Conservation (phyloP, 2,888 invertebrate species). For the Andrena fulva region DNA sequence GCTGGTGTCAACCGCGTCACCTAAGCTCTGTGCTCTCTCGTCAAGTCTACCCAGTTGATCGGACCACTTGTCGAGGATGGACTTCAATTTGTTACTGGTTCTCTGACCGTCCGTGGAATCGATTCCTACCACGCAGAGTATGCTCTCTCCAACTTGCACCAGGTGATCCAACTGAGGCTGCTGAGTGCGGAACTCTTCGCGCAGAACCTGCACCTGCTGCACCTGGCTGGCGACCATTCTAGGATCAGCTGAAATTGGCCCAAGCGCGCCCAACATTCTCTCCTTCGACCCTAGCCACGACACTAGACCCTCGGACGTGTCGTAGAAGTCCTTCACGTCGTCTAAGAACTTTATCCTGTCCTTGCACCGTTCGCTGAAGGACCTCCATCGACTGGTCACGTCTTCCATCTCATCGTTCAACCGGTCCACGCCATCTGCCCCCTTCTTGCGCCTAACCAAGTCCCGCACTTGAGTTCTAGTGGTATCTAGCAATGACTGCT, state of each 20-base stretch:
- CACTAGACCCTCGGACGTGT: constrained; percentile 93
- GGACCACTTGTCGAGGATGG: constrained; percentile 92
- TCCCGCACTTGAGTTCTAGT: constrained; percentile 96
- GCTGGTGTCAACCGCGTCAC: constrained; percentile 96
- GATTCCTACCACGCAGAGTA: constrained; percentile 87
- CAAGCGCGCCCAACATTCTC: constrained; percentile 97
- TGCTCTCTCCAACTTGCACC: constrained; percentile 92
- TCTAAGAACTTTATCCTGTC: constrained; percentile 91
- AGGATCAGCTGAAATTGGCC: constrained; percentile 98
- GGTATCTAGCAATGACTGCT: constrained; percentile 95
- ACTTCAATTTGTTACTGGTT: constrained; percentile 90
- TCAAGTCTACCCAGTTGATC: constrained; percentile 92
- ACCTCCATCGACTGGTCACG: constrained; percentile 93
- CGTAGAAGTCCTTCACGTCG: constrained; percentile 96
- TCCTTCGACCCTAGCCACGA: constrained; percentile 97
- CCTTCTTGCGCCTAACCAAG: constrained; percentile 93
- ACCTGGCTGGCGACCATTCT: constrained; percentile 98
- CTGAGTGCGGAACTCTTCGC: constrained; percentile 97
- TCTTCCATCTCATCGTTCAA: constrained; percentile 94
- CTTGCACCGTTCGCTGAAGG: constrained; percentile 93
- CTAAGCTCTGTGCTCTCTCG: constrained; percentile 94
- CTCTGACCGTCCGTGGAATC: constrained; percentile 88
- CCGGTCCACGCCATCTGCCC: constrained; percentile 93
- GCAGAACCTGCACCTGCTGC: constrained; percentile 94
- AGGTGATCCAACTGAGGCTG: constrained; percentile 95